Evolutionary conservation across 2,888 invertebrate genomes (phyloP), one percentile per base, ranked within the genome.

Genomic region (Pristionchus mayeri): DNA sequence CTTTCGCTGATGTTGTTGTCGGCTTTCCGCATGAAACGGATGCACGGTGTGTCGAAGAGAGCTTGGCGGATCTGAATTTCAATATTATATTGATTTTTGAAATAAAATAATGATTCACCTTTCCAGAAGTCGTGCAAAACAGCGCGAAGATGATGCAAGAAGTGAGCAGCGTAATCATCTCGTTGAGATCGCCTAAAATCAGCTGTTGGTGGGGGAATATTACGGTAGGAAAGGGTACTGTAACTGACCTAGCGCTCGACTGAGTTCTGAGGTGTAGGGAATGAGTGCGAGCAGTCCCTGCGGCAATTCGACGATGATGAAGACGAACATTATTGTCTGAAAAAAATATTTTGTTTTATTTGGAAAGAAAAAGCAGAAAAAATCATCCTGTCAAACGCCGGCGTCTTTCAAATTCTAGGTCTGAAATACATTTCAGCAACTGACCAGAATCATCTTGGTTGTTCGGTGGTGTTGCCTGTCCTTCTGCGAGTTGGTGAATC

Each of bases 231-330:
- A 18, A 76, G 2, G 13, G 21, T 27, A 24, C 50, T 24, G 18
- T 57, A 79, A 11, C 75, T 85, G 24, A 88, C 90, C 90, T 9
- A 91, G 76, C 3, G 86, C 85, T 78, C 88, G 86, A 57, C 88
- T 87, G 75, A 89, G 78, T 13, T 84, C 71, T 13, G 86, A 85
- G 30, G 90, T 84, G 2, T 89, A 88, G 11, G 90, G 88, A 27
- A 88, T 79, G 0, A 91, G 89, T 16, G 90, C 89, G 44, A 91
- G 85, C 13, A 91, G 85, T 18, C 90, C 91, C 75, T 91, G 91
- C 0, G 91, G 91, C 50, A 91, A 83, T 79, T 91, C 91, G 71
- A 91, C 91, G 34, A 89, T 84, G 67, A 91, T 91, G 87, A 91
- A 91, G 24, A 91, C 85, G 76, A 90, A 86, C 91, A 91, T 91